Base-by-base conservation (phyloP, 2,888 invertebrate species). In the Microctonus brassicae region DNA sequence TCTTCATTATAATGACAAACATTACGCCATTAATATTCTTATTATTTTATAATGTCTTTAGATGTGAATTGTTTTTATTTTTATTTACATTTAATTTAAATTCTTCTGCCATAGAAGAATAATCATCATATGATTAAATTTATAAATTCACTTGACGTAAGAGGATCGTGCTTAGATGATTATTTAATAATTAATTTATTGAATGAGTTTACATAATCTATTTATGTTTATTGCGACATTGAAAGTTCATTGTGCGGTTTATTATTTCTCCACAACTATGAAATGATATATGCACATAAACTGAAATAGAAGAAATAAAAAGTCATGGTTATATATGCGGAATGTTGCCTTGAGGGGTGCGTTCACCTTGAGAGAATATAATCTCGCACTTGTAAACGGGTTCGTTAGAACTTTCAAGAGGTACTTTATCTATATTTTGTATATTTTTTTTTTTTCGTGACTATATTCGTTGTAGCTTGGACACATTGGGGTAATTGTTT, bases 401-500 rank as follows among this genome's bases (percentile, higher is more conserved):
- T 65, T 65, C 55, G 65, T 65, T 65, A 65, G 65, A 65, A 65
- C 65, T 65, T 65, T 55, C 52, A 65, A 65, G 65, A 65, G 53
- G 52, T 65, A 53, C 65, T 65, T 24, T 47, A 47, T 20, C 47
- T 47, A 47, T 47, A 47, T 17, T 17, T 47, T n/a, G n/a, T 17
- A 17, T 47, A 47, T 47, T 9, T 17, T 17, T 17, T 7, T 47
- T 7, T 47, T 47, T 17, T 47, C 7, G 7, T 17, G 36, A 36
- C 22, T 65, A 55, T 55, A 58, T 58, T 33, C 58, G 24, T 65
- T 42, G 24, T 20, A 47, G 36, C 55, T 36, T 36, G 33, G 9
- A 58, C 34, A 47, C 9, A 47, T n/a, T 4, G 13, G 47, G 34
- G 52, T 64, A 53, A 64, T 52, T 64, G 52, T 64, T 64, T 34